These are phyloP conservation scores for Stratiomys singularior DNA, from an alignment of 2,888 invertebrate species.

Conservation along the genomic window DNA sequence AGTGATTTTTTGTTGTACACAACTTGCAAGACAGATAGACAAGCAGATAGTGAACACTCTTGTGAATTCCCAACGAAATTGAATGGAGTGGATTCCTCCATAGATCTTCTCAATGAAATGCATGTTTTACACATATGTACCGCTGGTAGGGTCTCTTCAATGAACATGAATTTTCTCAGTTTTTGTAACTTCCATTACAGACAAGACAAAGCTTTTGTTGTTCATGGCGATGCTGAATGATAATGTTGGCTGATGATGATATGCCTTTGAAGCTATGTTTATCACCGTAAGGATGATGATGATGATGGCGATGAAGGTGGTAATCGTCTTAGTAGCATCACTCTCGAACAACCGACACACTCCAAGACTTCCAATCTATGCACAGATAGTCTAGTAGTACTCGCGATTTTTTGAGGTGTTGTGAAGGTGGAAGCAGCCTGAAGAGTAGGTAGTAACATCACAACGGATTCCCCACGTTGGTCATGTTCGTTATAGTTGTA, in stretches of 20 bases:
- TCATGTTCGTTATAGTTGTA: too few species aligned
- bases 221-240: neutral
- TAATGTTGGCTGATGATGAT: too few species aligned
- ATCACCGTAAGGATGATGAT: neutral
- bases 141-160: conserved; percentile 9
- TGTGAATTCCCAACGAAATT: conserved; percentile 29
- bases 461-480: neutral
- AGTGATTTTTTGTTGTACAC: conserved; percentile 9
- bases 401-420: neutral
- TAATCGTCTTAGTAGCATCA: neutral
- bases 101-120: conserved; percentile 36
- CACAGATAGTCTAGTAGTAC: neutral
- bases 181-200: neutral
- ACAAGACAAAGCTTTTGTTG: neutral
- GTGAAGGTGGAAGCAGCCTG: conserved; percentile 16
- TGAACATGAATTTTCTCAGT: conserved; percentile 28
- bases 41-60: neutral
- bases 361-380: neutral
- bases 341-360: conserved; percentile 3
- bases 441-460: conserved; percentile 8
- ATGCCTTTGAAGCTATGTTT: too few species aligned
- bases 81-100: conserved; percentile 24
- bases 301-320: neutral
- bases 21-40: neutral
- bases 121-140: neutral